Conservation (phyloP, 2,888 invertebrate species). For the Cosmorhoe ocellata region DNA sequence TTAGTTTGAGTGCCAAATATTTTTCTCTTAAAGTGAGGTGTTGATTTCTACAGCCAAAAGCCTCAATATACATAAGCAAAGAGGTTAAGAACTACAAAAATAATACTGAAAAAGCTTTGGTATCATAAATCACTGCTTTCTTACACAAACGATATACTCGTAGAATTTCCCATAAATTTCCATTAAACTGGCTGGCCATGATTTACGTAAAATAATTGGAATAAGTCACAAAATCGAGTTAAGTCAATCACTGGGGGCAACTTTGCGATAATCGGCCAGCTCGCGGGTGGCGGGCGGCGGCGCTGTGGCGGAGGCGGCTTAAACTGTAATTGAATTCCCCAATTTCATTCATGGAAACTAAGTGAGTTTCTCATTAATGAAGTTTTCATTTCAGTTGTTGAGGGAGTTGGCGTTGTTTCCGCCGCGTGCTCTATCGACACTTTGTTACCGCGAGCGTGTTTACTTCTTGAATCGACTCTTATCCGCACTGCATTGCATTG, state of each 20-base stretch:
- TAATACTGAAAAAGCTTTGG: too few species aligned
- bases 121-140: too few species aligned
- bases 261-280: slow-evolving; percentile 37
- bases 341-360: slow-evolving; percentile 25
- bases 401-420: slow-evolving; percentile 7
- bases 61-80: too few species aligned
- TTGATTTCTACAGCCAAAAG: too few species aligned
- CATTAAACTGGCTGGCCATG: slow-evolving; percentile 10
- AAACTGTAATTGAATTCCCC: slow-evolving; percentile 39
- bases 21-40: too few species aligned
- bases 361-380: slow-evolving; percentile 25
- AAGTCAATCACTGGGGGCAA: slow-evolving; percentile 37
- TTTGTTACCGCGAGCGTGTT: not conserved
- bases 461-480: too few species aligned
- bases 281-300: slow-evolving; percentile 19
- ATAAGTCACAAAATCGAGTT: slow-evolving; percentile 22
- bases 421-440: not conserved
- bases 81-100: too few species aligned
- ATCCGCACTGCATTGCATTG: too few species aligned
- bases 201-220: slow-evolving; percentile 35
- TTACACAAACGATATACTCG: too few species aligned
- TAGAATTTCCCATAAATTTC: too few species aligned
- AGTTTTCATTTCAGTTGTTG: slow-evolving; percentile 29
- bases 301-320: too few species aligned
- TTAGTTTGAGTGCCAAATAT: too few species aligned